phyloP scores from a whole-genome alignment of 1,140 invertebrate genomes.

The Diploscapter pachys region DNA sequence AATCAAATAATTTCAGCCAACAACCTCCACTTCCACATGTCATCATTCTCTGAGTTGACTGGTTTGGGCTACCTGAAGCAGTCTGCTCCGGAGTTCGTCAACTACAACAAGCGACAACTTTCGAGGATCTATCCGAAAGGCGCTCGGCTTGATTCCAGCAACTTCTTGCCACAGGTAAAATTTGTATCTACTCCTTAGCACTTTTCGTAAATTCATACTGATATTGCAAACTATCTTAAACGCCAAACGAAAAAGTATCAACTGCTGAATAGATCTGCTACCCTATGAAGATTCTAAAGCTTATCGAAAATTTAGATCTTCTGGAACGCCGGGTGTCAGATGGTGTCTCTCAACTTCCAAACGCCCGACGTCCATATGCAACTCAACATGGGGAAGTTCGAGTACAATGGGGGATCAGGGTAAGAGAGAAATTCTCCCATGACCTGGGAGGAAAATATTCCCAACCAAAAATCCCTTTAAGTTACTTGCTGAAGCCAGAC shows the following conservation, averaged over 20 bases:
- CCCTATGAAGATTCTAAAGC: no score
- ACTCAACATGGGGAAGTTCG: slow-evolving; percentile 99
- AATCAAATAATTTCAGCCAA: slow-evolving; percentile 69
- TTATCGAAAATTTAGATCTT: slow-evolving; percentile 69
- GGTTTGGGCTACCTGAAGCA: slow-evolving; percentile 90
- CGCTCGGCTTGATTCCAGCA: slow-evolving; percentile 94
- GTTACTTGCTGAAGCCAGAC: slow-evolving; percentile 95
- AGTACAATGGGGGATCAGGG: slow-evolving; percentile 97
- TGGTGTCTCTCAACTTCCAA: slow-evolving; percentile 99
- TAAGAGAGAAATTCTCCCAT: slow-evolving; percentile 34
- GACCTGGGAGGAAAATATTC: no score
- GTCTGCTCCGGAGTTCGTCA: slow-evolving; percentile 94
- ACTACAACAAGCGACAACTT: slow-evolving; percentile 99
- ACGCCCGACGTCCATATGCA: slow-evolving; percentile 98
- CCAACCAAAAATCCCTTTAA: slow-evolving; percentile 64
- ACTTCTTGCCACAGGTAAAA: slow-evolving; percentile 96
- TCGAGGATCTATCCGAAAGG: slow-evolving; percentile 98
- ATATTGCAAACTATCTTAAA: no score
- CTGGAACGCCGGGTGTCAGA: slow-evolving; percentile 99
- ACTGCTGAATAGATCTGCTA: not conserved
- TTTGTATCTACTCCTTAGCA: not conserved
- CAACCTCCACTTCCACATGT: slow-evolving; percentile 96
- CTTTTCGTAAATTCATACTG: no score
- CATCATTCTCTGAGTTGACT: slow-evolving; percentile 92
- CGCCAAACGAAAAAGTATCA: not conserved